Base-by-base conservation (phyloP, 2,113 vertebrate genomes). In the Zosterops pallidus region DNA sequence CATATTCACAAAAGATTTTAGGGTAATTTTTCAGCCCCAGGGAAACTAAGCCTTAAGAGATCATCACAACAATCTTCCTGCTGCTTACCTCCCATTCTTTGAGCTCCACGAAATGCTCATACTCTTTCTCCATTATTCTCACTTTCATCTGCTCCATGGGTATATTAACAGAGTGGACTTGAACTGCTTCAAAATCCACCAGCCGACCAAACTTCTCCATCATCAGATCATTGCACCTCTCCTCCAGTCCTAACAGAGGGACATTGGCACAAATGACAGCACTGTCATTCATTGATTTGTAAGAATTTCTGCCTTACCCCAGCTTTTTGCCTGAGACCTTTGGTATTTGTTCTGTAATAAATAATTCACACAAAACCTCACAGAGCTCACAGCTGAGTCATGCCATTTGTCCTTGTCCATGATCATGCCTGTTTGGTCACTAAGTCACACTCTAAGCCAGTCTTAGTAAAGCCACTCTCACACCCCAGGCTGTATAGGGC, bases 171-270 rank as follows among this genome's bases (percentile, higher is more conserved):
- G 98, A 98, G 77, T 98, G 88, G 1, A 97, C 99, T 96, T 98
- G 99, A 90, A 99, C 97, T 47, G 97, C 98, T 90, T 99, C 98
- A 91, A 99, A 97, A 83, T 99, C 97, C 95, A 99, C 98, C 84
- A 98, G 63, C 18, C 96, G 97, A 50, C 99, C 99, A 83, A 99
- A 99, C 97, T 98, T 99, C 95, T 92, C 97, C 96, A 99, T 93
- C 99, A 99, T 99, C 70, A 98, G 71, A 28, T 98, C n/a, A 11
- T 88, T 79, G 79, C 98, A 99, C 16, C 94, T 97, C 77, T 98
- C 91, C 87, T 99, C 97, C 95, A 99, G 96, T 74, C 39, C 99
- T 99, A 65, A 42, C 29, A 86, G 94, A 95, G 10, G 18, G 69
- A 57, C 42, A 80, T 56, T 0, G 8, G 42, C 90, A 92, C 50